phyloP scores from a whole-genome alignment of 2,888 invertebrate species.

The Oasisia sp. region DNA sequence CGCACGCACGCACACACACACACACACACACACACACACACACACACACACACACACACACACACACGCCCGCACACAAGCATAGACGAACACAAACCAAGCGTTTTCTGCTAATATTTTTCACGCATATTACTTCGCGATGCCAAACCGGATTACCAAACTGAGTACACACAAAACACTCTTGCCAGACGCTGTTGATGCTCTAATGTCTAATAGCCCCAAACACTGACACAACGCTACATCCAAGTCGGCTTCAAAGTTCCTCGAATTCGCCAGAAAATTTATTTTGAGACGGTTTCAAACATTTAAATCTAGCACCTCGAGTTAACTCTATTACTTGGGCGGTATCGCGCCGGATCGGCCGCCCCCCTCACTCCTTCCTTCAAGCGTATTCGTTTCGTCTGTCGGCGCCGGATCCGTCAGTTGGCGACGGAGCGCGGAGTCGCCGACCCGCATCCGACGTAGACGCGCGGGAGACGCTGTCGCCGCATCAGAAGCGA shows the following conservation, averaged over 20 bases:
- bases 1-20: too few species aligned
- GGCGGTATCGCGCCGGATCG: neutral
- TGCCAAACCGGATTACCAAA: neutral
- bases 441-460: neutral
- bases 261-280: neutral
- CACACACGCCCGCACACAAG: neutral
- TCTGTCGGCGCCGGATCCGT: neutral
- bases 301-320: neutral
- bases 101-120: neutral
- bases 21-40: too few species aligned
- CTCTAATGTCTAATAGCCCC: neutral
- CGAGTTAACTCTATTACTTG: neutral
- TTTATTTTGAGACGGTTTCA: neutral
- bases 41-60: neutral
- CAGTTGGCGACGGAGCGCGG: neutral
- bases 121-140: neutral
- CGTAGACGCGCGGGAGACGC: neutral
- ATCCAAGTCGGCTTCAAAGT: slow-evolving; percentile 6
- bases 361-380: neutral
- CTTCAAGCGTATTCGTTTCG: slow-evolving; percentile 12
- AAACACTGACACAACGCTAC: neutral
- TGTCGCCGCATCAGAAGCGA: neutral
- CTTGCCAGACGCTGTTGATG: neutral
- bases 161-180: neutral
- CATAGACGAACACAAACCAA: neutral